Base-by-base conservation (phyloP, 2,888 invertebrate genomes). In the Enchytraeus crypticus region DNA sequence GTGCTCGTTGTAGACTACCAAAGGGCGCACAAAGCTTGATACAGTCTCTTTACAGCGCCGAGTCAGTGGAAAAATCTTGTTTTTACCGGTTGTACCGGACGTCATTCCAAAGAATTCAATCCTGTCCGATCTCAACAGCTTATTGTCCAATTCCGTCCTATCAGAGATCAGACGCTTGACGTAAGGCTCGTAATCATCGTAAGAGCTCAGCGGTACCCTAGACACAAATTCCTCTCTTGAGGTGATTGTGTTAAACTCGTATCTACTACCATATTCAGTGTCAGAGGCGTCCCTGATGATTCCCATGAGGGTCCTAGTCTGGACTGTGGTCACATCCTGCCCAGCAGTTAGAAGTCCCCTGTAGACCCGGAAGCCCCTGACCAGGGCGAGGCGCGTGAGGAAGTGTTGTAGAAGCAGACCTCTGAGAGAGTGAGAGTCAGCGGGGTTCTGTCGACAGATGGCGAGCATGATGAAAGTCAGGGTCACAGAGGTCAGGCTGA, bases 41-140 rank as follows among this genome's bases (percentile, higher is more conserved):
- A 61, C 53, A 2, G 38, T 33, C 4, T 53, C 51, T 33, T 57
- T 60, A 51, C 64, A 51, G 47, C 34, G 32, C 5, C 30, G 21
- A 18, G 66, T 63, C 29, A 68, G 26, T 1, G 68, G 68, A 18
- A 68, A 54, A 14, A 59, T 38, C 43, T 70, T 70, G 58, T 60
- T 65, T 30, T 58, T 58, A 2, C 70, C 70, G 0, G 70, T 71
- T 11, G 70, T 70, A 3, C 70, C 70, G 3, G 67, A 66, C 3
- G 64, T 64, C n/a, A 58, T 49, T 18, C 69, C 66, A 27, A 71
- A 55, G 58, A 54, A 71, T 5, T 64, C 58, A 3, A 67, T 64
- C 0, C 45, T 53, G n/a, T 65, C 65, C 14, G 30, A 51, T 21
- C 63, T 65, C 51, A 71, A 60, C 11, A 69, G 53, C 34, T 59